These are phyloP conservation scores for Accipiter cooperii DNA, from an alignment of 2,113 vertebrate genomes.

Conservation along the genomic window DNA sequence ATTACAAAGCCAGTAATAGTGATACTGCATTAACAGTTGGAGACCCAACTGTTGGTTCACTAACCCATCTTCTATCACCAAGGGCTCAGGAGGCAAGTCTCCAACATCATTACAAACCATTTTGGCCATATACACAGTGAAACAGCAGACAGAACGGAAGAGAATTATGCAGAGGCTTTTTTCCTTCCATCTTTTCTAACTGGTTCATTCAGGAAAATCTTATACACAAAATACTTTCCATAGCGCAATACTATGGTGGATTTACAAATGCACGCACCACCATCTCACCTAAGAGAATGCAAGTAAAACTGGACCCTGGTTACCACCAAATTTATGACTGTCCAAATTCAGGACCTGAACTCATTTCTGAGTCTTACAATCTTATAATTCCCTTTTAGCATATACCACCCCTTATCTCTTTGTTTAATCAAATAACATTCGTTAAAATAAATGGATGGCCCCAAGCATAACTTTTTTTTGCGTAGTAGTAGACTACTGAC, in stretches of 20 bases:
- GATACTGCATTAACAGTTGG: background rate
- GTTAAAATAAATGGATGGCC: background rate
- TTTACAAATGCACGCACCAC: background rate
- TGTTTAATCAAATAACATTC: background rate
- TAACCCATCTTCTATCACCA: background rate
- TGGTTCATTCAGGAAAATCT: background rate
- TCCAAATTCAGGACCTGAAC: background rate
- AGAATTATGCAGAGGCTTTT: background rate
- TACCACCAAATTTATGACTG: background rate
- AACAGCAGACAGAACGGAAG: background rate
- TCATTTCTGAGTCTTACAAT: background rate
- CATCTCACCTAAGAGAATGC: background rate
- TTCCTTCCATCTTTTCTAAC: background rate
- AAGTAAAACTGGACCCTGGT: background rate
- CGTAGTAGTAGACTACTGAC: background rate
- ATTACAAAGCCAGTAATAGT: background rate
- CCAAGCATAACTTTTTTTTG: background rate
- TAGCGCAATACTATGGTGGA: background rate
- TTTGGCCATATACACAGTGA: background rate
- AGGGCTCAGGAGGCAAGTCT: background rate
- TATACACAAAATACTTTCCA: background rate
- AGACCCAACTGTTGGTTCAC: background rate
- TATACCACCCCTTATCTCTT: background rate
- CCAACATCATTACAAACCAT: background rate
- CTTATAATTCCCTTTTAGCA: background rate